Evolutionary conservation across 2,113 vertebrate species (phyloP), one percentile per base, ranked within the genome.

Genomic region (Phalacrocorax aristotelis): DNA sequence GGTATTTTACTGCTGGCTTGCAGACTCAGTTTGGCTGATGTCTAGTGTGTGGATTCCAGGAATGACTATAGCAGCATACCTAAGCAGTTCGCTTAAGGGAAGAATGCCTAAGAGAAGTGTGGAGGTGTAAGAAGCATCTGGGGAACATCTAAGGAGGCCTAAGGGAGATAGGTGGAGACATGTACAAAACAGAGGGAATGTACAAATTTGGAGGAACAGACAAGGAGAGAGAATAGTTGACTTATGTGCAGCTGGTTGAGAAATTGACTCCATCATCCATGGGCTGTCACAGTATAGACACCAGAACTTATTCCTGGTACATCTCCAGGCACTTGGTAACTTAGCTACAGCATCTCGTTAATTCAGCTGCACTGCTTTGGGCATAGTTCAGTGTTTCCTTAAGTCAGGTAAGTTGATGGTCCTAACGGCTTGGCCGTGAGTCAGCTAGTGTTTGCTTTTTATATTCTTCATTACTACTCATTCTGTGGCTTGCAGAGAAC

Each of bases 391-490:
- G 75, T 12, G 0, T 71, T 58, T 85, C 36, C 32, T 57, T 6
- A 22, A 49, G 26, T 26, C 62, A 12, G 22, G 26, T 13, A 19
- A 82, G 10, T 4, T 48, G 52, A 23, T 17, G 62, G 71, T 16
- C 27, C 30, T 9, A 3, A 46, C 0, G 2, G 38, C 30, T 89
- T 9, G 5, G 42, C 71, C 54, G 17, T 18, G 3, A 3, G 36
- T 72, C 75, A 42, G 19, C 64, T 82, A 4, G 0, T 58, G 14
- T 57, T 29, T 0, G 2, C 12, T 65, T 34, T 16, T 48, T 6
- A 0, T 30, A 2, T 72, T 21, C 6, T 10, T 21, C 2, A 0
- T 52, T 48, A 7, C 26, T 46, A 1, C n/a, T 71, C 52, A 2
- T 38, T 38, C 68, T 62, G 26, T 38, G 58, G 32, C 25, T 51